phyloP scores from a whole-genome alignment of 2,888 invertebrate genomes.

The Sinodicranocentrus sp. region DNA sequence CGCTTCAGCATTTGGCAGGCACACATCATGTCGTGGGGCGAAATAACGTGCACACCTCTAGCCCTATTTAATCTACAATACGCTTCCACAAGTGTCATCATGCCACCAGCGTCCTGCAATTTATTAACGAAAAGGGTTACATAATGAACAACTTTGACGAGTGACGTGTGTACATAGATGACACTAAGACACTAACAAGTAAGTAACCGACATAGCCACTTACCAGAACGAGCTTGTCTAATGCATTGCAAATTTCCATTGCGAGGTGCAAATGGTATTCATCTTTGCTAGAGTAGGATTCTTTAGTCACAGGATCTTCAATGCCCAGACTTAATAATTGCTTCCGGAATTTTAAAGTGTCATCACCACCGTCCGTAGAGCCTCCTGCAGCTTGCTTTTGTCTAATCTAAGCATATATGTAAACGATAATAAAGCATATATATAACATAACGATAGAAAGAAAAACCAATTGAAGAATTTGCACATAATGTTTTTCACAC shows the following conservation, averaged over 20 bases:
- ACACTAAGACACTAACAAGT: too few species aligned
- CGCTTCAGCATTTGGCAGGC: slow-evolving; percentile 88
- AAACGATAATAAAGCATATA: too few species aligned
- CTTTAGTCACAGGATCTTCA: slow-evolving; percentile 97
- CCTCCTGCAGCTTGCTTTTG: slow-evolving; percentile 86
- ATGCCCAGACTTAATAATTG: slow-evolving; percentile 98
- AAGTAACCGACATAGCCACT: slow-evolving; percentile 3
- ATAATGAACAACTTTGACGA: background rate
- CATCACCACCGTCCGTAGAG: slow-evolving; percentile 83
- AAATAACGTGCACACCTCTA: slow-evolving; percentile 95
- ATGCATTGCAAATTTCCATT: slow-evolving; percentile 89
- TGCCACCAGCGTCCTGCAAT: slow-evolving; percentile 93
- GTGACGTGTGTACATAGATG: too few species aligned
- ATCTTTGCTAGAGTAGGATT: slow-evolving; percentile 90
- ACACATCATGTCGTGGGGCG: slow-evolving; percentile 97
- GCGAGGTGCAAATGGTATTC: slow-evolving; percentile 92
- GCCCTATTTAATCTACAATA: slow-evolving; percentile 98
- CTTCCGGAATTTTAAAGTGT: slow-evolving; percentile 96
- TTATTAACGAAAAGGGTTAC: slow-evolving; percentile 42
- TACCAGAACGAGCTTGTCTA: slow-evolving; percentile 90
- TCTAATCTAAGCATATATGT: slow-evolving; percentile 90
- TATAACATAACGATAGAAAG: too few species aligned
- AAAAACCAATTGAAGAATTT: too few species aligned
- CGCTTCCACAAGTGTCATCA: slow-evolving; percentile 97
- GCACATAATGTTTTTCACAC: slow-evolving; percentile 1